These are phyloP conservation scores for Telmatherina bonti DNA, from an alignment of 2,797 vertebrate genomes.

Conservation along the genomic window DNA sequence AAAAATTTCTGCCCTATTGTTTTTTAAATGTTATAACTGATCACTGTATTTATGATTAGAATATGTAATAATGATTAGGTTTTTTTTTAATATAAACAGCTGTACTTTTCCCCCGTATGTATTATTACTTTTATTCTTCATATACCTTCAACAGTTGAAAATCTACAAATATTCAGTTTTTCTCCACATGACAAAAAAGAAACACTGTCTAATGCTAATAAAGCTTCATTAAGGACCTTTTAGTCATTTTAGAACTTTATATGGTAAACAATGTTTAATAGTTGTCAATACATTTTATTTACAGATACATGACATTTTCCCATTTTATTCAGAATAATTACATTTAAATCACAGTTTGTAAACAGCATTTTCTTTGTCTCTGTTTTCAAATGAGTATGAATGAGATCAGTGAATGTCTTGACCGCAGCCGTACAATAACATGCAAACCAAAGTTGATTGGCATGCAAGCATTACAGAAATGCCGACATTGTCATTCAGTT, in stretches of 20 bases:
- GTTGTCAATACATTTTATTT: too few relatives aligned
- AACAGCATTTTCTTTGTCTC: background rate
- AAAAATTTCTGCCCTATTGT: background rate
- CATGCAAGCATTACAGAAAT: slow-evolving; percentile 21
- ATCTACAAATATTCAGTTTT: background rate
- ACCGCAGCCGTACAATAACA: slow-evolving; percentile 7
- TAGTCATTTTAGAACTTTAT: background rate
- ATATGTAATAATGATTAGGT: slow-evolving; percentile 22
- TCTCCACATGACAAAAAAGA: background rate
- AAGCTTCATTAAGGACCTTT: background rate
- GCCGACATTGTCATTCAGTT: slow-evolving; percentile 15
- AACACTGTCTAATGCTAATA: background rate
- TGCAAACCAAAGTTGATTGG: slow-evolving; percentile 9
- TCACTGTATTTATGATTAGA: slow-evolving; percentile 5
- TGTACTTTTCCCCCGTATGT: background rate
- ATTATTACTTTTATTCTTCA: background rate
- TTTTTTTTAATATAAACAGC: background rate
- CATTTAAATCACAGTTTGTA: background rate
- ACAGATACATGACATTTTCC: too few relatives aligned
- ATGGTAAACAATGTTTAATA: background rate
- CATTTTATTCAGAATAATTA: too few relatives aligned
- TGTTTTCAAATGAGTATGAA: background rate
- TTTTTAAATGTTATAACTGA: background rate
- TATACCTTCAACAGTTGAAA: background rate
- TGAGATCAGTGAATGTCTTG: background rate